Evolutionary conservation across 2,113 vertebrate species (phyloP), one percentile per base, ranked within the genome.

Genomic region (Spheniscus mendiculus): DNA sequence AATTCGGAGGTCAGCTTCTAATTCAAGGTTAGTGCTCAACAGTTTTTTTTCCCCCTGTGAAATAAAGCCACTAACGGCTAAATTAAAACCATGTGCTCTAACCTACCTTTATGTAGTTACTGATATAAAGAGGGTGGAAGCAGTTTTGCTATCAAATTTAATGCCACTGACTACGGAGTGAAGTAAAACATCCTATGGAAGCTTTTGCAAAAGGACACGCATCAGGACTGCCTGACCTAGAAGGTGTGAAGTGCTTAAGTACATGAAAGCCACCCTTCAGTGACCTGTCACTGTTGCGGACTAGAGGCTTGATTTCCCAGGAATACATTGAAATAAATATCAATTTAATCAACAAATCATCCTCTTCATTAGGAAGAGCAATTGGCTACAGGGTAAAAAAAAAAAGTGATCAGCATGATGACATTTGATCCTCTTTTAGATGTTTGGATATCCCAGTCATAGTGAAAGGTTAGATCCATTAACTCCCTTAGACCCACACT

Each of bases 1-100:
- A 95, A 97, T 84, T 95, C 2, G 1, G 83, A 83, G 94, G 95
- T 97, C 96, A 95, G 89, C 73, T 97, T 89, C 94, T 95, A 93
- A 97, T 95, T 97, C 95, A 97, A 96, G 89, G 89, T 95, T 96
- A 96, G 89, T 49, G 66, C 52, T 87, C 80, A 84, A 71, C 83
- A 93, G 59, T 25, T 76, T 69, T 84, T 71, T 71, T 22, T 22
- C 3, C 3, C 27, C 65, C 50, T 93, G 74, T 45, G 63, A 96
- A 87, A 97, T 90, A 93, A 96, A 95, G 74, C 77, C 70, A 77
- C 93, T 91, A 80, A 96, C 91, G 81, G 61, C 93, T 85, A 89
- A 96, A 95, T 95, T 91, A 93, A 95, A 93, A 82, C 77, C 91
- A 91, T 72, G 70, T 91, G 93, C 50, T 93, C 56, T 85, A 92